phyloP scores from a whole-genome alignment of 2,113 vertebrate species.

The Stegastes partitus region DNA sequence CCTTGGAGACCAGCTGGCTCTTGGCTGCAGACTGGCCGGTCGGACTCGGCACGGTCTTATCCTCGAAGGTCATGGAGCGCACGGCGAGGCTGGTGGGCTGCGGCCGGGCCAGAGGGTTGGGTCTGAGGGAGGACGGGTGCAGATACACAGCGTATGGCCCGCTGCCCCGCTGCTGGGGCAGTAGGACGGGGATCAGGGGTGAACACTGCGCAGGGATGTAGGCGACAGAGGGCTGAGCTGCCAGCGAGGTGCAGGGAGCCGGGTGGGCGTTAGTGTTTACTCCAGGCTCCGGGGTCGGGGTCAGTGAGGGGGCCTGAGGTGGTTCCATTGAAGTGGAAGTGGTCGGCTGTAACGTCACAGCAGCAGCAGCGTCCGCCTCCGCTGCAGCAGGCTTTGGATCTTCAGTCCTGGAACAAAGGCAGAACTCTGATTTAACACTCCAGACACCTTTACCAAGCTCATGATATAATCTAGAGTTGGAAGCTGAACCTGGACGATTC shows the following conservation, averaged over 20 bases:
- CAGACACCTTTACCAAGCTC: too few relatives aligned
- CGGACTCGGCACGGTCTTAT: constrained; percentile 69
- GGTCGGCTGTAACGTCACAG: constrained; percentile 41
- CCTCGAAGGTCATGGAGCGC: constrained; percentile 87
- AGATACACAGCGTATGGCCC: constrained; percentile 89
- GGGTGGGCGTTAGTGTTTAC: constrained; percentile 45
- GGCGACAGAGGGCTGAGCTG: constrained; percentile 78
- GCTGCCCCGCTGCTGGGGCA: constrained; percentile 85
- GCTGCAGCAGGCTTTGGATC: constrained; percentile 60
- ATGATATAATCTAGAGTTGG: too few relatives aligned
- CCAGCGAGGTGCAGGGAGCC: constrained; percentile 50
- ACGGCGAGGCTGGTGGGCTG: constrained; percentile 85
- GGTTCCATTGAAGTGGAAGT: constrained; percentile 19
- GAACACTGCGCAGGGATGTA: constrained; percentile 82
- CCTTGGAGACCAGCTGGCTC: not conserved
- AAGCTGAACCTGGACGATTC: too few relatives aligned
- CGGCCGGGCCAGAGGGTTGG: constrained; percentile 78
- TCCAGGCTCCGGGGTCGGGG: constrained; percentile 36
- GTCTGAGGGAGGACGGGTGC: constrained; percentile 85
- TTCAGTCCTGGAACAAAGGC: constrained; percentile 76
- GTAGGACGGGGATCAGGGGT: constrained; percentile 86
- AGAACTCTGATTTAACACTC: not conserved
- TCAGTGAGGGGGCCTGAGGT: constrained; percentile 29
- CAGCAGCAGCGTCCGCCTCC: constrained; percentile 44
- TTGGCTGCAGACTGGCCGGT: constrained; percentile 14